These are phyloP conservation scores for Antennarius striatus DNA, from an alignment of 2,113 vertebrate genomes.

Conservation along the genomic window DNA sequence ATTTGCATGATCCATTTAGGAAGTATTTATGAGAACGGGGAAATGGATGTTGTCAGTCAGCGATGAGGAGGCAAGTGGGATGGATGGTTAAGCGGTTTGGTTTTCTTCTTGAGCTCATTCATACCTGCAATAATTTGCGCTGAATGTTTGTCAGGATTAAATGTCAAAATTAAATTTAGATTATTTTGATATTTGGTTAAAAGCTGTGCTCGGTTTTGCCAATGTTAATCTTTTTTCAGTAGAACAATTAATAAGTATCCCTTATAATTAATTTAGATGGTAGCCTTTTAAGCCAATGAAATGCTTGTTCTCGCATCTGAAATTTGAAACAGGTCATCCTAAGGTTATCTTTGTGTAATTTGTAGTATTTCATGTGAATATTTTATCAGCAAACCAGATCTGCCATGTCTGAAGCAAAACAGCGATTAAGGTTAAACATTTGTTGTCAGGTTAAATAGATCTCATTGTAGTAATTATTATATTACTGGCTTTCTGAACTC, in stretches of 20 bases:
- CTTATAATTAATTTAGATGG: constrained; percentile 35
- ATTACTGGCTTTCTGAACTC: constrained; percentile 18
- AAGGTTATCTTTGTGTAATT: constrained; percentile 17
- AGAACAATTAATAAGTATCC: constrained; percentile 43
- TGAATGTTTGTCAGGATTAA: constrained; percentile 55
- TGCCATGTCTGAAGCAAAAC: neutral
- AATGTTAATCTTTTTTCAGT: constrained; percentile 21
- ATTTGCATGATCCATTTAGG: constrained; percentile 77
- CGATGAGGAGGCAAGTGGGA: constrained; percentile 56
- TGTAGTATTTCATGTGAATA: neutral
- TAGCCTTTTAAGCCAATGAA: constrained; percentile 46
- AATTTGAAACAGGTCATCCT: constrained; percentile 23
- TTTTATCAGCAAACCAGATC: constrained; percentile 1
- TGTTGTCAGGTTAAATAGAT: neutral
- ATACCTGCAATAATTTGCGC: constrained; percentile 64
- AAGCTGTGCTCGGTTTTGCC: constrained; percentile 7
- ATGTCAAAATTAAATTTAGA: constrained; percentile 33
- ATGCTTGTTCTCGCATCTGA: constrained; percentile 12
- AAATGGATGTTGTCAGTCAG: constrained; percentile 65
- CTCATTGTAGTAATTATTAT: neutral
- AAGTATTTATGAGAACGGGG: constrained; percentile 65
- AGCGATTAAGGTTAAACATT: neutral
- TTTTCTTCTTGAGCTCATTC: constrained; percentile 53
- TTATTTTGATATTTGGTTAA: constrained; percentile 30
- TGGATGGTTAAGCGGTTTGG: constrained; percentile 20